These are phyloP conservation scores for Aphelenchoides bicaudatus DNA, from an alignment of 2,888 invertebrate species.

Conservation along the genomic window DNA sequence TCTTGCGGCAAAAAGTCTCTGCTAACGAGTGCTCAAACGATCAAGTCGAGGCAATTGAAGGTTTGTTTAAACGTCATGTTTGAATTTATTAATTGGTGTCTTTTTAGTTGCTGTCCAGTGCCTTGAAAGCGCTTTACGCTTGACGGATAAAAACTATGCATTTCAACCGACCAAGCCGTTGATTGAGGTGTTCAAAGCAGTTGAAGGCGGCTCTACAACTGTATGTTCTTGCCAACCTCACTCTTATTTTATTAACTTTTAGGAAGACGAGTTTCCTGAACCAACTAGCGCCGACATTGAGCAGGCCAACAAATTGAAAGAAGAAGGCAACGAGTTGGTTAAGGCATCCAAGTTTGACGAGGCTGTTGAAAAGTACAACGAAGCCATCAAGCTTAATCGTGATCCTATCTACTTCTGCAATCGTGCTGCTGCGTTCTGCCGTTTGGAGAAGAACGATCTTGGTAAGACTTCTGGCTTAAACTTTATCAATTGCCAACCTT, in stretches of 20 bases:
- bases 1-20: constrained; percentile 56
- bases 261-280: constrained; percentile 40
- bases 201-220: constrained; percentile 45
- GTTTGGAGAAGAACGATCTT: too few species aligned
- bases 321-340: constrained; percentile 70
- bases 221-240: constrained; percentile 26
- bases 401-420: constrained; percentile 96
- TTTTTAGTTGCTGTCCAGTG: constrained; percentile 81
- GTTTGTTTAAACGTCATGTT: constrained; percentile 30
- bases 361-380: constrained; percentile 79
- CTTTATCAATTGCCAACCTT: constrained; percentile 14
- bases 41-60: constrained; percentile 54
- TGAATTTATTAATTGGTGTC: neutral
- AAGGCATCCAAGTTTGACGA: constrained; percentile 67
- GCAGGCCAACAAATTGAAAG: constrained; percentile 80
- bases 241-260: too few species aligned
- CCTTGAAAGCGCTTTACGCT: constrained; percentile 77
- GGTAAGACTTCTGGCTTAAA: constrained; percentile 72
- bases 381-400: constrained; percentile 78
- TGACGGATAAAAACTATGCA: constrained; percentile 65
- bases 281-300: constrained; percentile 62
- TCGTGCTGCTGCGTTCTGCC: constrained; percentile 63
- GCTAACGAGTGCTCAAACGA: constrained; percentile 44
- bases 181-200: constrained; percentile 63
- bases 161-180: constrained; percentile 62